Evolutionary conservation across 2,797 vertebrate genomes (phyloP), one percentile per base, ranked within the genome.

Genomic region (Aselliscus stoliczkanus): DNA sequence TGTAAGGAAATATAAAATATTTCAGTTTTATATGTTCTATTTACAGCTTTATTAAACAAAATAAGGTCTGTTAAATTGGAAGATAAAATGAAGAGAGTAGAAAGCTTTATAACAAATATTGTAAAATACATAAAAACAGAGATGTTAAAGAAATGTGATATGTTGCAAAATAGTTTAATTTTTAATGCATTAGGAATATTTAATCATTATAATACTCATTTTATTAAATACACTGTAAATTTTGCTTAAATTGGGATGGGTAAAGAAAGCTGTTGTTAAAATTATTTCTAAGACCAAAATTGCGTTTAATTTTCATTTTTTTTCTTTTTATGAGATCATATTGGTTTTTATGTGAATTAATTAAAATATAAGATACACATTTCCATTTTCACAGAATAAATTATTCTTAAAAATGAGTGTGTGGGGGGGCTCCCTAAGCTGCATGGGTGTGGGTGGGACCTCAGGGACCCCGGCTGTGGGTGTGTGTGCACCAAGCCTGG

Each of bases 391-490:
- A 70, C 8, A 60, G 18, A 7, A 82, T 3, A 86, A 34, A 29
- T 29, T 70, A 34, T 65, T 76, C 58, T 44, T 52, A 88, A 54
- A 54, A 64, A n/a, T 44, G 0, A 73, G 4, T 15, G n/a, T n/a
- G n/a, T n/a, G n/a, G n/a, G n/a, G 2, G 18, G 14, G 8, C 14
- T 2, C 0, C 2, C 12, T 47, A 4, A 7, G 14, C 25, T 64
- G 23, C 5, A 0, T 7, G 39, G 18, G 20, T 8, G 2, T 2
- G 1, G 15, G 20, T 7, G 23, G 29, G 4, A 56, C 15, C 4
- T 65, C 65, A 89, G 7, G 7, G 11, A 50, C 1, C 7, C 9
- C 4, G 15, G 9, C 1, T 29, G 1, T 2, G 7, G 0, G 2
- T 0, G 10, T 27, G 25, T 64, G 69, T 11, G 17, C 5, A 54